phyloP scores from a whole-genome alignment of 2,888 invertebrate genomes.

The Drosophila ustulata region DNA sequence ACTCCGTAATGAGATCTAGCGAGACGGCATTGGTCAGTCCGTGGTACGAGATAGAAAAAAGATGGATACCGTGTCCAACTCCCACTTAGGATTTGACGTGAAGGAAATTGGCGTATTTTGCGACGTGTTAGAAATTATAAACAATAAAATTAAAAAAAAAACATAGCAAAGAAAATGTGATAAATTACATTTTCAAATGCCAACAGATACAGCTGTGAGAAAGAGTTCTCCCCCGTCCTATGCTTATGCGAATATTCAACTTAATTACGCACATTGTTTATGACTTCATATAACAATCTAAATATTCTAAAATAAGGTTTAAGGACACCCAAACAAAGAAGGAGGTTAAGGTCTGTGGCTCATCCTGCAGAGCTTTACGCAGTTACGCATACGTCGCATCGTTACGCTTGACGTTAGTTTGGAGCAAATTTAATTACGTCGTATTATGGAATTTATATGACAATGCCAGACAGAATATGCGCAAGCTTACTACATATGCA shows the following conservation, averaged over 20 bases:
- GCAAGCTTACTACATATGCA: constrained; percentile 16
- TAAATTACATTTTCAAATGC: constrained; percentile 52
- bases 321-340: constrained; percentile 9
- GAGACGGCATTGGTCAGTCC: constrained; percentile 37
- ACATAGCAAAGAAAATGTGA: constrained; percentile 29
- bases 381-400: constrained; percentile 42
- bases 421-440: constrained; percentile 82
- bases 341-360: constrained; percentile 32
- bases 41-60: constrained; percentile 9
- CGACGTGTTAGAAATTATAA: constrained; percentile 67
- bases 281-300: constrained; percentile 72
- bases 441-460: constrained; percentile 84
- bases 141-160: constrained; percentile 67
- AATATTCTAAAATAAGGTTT: constrained; percentile 27
- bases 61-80: constrained; percentile 54
- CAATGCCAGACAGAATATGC: constrained; percentile 62
- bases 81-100: constrained; percentile 38
- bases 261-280: constrained; percentile 81
- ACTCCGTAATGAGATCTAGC: constrained; percentile 68
- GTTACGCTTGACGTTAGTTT: constrained; percentile 62
- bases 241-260: constrained; percentile 32
- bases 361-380: constrained; percentile 72
- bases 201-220: constrained; percentile 14
- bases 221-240: constrained; percentile 5
- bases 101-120: constrained; percentile 25